Evolutionary conservation across 2,888 invertebrate species (phyloP), one percentile per base, ranked within the genome.

Genomic region (Syrista parreyssii): DNA sequence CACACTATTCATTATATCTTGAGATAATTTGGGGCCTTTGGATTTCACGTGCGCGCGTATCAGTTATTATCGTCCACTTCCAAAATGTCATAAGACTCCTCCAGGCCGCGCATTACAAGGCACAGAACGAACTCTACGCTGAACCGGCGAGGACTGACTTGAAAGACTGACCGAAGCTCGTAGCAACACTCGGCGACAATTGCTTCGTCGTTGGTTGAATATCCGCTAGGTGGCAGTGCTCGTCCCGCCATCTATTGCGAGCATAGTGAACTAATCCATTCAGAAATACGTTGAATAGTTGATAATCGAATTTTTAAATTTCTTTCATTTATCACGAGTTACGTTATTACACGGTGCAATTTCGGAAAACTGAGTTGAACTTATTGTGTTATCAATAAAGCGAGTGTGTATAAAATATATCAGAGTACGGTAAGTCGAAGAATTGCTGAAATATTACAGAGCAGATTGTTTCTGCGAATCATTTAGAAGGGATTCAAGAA

Each of bases 71-170:
- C 55, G 15, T 55, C 23, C 55, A 55, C 6, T 23, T 55, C 55
- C 23, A 55, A 55, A 55, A 55, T 55, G 55, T 55, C 55, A 55
- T 55, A 23, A 55, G 55, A 55, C 23, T 55, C 55, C 23, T 55
- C 23, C 55, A 55, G 55, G 55, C 55, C 55, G 23, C 55, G 23
- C 55, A 23, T 40, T 23, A 33, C 12, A 31, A 71, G 71, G 71
- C 31, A 71, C 71, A 71, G 71, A 71, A 71, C 71, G 31, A 75
- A 40, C 75, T 68, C 71, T 73, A 77, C 75, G 74, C 71, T 71
- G 74, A 40, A 74, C 75, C 77, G 77, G 77, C 75, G 77, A 77
- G 75, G 71, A 74, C 74, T 77, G 69, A 74, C 74, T 77, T 34
- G 12, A 77, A 77, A 15, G 55, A 55, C 55, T 55, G 55, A 23